A percentile compares a stretch with the other conserved stretches of the same genome.
Evolutionary conservation across 2,113 vertebrate species (phyloP).

Genomic region (Panthera tigris): DNA sequence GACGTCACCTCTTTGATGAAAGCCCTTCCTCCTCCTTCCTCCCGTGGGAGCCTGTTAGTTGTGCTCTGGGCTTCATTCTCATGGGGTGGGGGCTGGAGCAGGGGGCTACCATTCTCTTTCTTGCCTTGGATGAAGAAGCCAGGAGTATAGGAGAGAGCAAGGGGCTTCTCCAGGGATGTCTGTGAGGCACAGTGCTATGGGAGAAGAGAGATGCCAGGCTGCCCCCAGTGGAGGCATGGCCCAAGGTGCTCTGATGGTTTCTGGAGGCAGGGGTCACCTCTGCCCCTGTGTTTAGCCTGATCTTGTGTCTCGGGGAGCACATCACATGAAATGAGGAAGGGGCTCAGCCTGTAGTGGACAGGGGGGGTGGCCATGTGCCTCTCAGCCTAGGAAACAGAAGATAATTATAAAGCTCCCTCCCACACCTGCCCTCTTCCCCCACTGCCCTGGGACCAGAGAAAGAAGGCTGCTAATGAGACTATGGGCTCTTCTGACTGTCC

Average conservation of each 20-base stretch:
- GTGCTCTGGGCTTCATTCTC: not conserved
- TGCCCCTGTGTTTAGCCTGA: not conserved
- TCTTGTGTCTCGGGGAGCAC: not conserved
- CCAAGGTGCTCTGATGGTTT: not conserved
- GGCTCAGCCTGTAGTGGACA: not conserved
- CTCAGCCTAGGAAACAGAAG: not conserved
- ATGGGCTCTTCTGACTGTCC: slow-evolving; percentile 35
- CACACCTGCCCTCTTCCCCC: not conserved
- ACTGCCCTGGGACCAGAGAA: not conserved
- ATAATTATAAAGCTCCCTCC: not conserved
- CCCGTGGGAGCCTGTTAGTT: slow-evolving; percentile 40
- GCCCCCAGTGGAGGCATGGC: not conserved
- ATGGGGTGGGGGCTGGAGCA: not conserved
- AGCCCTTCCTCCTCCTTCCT: slow-evolving; percentile 17
- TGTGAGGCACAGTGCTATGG: not conserved
- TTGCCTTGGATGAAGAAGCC: not conserved
- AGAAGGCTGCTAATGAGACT: slow-evolving; percentile 52
- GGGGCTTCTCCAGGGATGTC: not conserved
- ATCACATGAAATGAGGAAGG: not conserved
- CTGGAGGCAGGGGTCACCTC: not conserved
- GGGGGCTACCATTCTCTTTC: not conserved
- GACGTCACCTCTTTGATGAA: slow-evolving; percentile 77
- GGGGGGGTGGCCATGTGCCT: not conserved
- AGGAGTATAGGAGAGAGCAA: not conserved
- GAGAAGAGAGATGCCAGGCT: not conserved